These are phyloP conservation scores for Mylabris sibirica DNA, from an alignment of 2,888 invertebrate species.

Conservation along the genomic window DNA sequence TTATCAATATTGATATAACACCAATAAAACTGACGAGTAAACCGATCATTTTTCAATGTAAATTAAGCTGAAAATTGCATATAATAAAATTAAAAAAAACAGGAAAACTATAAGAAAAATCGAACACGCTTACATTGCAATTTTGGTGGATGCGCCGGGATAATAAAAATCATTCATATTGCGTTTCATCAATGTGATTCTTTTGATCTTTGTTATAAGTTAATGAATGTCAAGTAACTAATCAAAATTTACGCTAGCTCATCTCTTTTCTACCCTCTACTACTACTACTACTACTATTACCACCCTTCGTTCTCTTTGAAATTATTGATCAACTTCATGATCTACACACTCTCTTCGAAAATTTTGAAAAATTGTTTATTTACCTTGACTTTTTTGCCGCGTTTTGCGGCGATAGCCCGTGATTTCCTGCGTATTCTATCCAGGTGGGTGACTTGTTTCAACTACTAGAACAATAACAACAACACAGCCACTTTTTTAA, in stretches of 20 bases:
- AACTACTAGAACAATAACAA: slow-evolving; percentile 16
- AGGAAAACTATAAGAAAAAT: neutral
- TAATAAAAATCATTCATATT: no score
- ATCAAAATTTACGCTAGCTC: neutral
- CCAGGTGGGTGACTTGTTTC: slow-evolving; percentile 63
- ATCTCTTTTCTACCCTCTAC: neutral
- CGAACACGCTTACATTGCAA: neutral
- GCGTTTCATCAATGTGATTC: neutral
- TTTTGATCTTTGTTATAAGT: neutral
- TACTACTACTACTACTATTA: no score
- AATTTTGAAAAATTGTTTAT: slow-evolving; percentile 40
- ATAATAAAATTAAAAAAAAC: neutral
- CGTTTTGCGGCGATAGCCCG: slow-evolving; percentile 84
- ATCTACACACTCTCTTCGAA: no score
- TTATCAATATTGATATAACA: neutral
- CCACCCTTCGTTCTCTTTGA: no score
- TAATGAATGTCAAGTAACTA: neutral
- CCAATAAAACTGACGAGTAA: neutral
- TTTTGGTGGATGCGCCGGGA: slow-evolving; percentile 9
- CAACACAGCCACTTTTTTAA: slow-evolving; percentile 12
- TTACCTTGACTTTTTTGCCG: slow-evolving; percentile 83
- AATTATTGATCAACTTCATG: neutral
- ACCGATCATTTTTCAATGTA: neutral
- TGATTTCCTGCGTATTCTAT: slow-evolving; percentile 84
- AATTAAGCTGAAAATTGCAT: neutral